These are phyloP conservation scores for Xerus inauris DNA, from an alignment of 2,113 vertebrate species.

Conservation along the genomic window DNA sequence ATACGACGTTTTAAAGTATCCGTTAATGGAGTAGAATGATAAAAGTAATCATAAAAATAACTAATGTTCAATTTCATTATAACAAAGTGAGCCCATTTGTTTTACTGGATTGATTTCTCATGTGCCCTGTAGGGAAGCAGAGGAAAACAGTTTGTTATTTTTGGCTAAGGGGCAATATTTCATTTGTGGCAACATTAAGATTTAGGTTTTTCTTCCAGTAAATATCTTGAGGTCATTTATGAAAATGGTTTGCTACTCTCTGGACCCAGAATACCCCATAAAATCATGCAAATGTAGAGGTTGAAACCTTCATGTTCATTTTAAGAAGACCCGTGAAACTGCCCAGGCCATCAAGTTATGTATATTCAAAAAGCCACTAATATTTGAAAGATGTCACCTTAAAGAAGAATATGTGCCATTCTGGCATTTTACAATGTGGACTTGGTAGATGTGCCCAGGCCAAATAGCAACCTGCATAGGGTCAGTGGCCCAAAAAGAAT, in stretches of 20 bases:
- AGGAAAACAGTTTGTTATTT: background rate
- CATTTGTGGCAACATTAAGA: background rate
- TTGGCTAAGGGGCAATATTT: background rate
- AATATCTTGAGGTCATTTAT: constrained; percentile 75
- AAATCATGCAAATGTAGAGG: no score
- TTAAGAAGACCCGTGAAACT: no score
- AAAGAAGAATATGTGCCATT: constrained; percentile 96
- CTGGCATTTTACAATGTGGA: constrained; percentile 95
- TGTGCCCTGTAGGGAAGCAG: background rate
- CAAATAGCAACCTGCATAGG: background rate
- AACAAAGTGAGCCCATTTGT: background rate
- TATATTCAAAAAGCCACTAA: constrained; percentile 98
- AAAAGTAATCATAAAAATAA: background rate
- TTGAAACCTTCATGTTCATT: no score
- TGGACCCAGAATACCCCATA: constrained; percentile 97
- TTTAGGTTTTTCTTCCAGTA: background rate
- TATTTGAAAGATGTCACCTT: constrained; percentile 94
- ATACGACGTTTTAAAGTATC: background rate
- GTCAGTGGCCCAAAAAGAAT: background rate
- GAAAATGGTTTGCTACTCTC: constrained; percentile 97
- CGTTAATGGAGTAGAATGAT: background rate
- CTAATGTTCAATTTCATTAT: background rate
- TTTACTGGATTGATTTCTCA: background rate
- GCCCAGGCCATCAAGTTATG: constrained; percentile 99
- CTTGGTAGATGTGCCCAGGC: constrained; percentile 96